Conservation (phyloP, 2,113 vertebrate species). For the Calidris pygmaea region DNA sequence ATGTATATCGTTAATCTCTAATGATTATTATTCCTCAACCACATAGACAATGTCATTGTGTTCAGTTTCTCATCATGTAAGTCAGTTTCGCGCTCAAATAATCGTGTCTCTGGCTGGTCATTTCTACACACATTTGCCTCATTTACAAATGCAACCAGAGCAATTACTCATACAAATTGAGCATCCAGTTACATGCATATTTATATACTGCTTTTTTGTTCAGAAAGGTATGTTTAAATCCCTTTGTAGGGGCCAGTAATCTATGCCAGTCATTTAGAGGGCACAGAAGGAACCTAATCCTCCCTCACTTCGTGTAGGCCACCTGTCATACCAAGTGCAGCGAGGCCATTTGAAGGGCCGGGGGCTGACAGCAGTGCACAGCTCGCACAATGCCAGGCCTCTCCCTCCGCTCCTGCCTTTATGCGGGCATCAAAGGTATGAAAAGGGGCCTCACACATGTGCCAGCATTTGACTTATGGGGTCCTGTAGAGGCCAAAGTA, state of each 20-base stretch:
- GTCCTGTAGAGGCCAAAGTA: background rate
- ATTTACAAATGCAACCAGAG: background rate
- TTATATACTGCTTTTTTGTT: conserved; percentile 40
- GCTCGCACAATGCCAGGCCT: conserved; percentile 16
- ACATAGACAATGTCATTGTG: background rate
- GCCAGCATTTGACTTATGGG: conserved; percentile 52
- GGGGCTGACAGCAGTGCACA: conserved; percentile 31
- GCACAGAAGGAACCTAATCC: conserved; percentile 56
- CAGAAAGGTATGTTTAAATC: conserved; percentile 48
- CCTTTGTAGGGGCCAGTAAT: conserved; percentile 42
- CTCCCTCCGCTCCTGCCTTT: background rate
- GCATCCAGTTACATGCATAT: conserved; percentile 55
- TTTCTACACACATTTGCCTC: conserved; percentile 10
- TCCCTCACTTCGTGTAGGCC: conserved; percentile 25
- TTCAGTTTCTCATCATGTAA: background rate
- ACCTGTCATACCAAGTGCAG: conserved; percentile 47
- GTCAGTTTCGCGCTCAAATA: background rate
- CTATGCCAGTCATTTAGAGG: conserved; percentile 48
- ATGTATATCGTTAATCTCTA: background rate
- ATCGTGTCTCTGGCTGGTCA: background rate
- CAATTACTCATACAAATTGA: conserved; percentile 51
- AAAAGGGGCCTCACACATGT: conserved; percentile 56
- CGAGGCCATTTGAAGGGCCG: conserved; percentile 36
- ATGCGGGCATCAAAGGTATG: conserved; percentile 39
- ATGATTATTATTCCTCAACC: background rate